These are phyloP conservation scores for Orchestes rusci DNA, from an alignment of 2,888 invertebrate species.

Conservation along the genomic window DNA sequence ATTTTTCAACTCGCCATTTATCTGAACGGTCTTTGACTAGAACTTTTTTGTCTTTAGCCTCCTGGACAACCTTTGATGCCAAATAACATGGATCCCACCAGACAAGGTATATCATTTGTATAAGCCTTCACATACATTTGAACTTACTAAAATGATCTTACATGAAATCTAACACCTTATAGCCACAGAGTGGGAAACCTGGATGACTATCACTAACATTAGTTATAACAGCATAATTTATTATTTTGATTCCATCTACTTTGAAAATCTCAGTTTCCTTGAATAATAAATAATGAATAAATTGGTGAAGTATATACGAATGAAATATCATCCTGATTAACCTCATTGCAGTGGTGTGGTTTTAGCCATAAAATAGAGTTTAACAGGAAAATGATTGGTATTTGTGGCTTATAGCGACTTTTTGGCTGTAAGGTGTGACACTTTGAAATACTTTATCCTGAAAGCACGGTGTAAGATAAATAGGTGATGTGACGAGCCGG, in stretches of 20 bases:
- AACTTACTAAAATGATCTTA: conserved; percentile 17
- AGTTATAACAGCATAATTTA: conserved; percentile 10
- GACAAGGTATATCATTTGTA: conserved; percentile 56
- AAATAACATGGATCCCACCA: conserved; percentile 88
- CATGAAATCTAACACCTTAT: conserved; percentile 26
- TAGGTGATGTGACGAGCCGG: too few species aligned
- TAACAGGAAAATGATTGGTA: too few species aligned
- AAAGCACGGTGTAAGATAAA: conserved; percentile 30
- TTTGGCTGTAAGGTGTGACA: conserved; percentile 29
- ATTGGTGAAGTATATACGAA: too few species aligned
- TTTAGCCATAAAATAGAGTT: too few species aligned
- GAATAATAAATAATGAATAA: too few species aligned
- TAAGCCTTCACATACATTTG: conserved; percentile 13
- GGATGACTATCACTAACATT: conserved; percentile 22
- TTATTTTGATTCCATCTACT: not conserved
- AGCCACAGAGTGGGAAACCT: conserved; percentile 25
- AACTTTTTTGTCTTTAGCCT: conserved; percentile 51
- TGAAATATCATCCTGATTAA: too few species aligned
- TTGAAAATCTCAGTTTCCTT: conserved; percentile 10
- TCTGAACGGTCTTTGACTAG: too few species aligned
- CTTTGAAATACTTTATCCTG: conserved; percentile 29
- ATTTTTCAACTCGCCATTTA: too few species aligned
- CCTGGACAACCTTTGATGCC: conserved; percentile 96
- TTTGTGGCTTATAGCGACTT: conserved; percentile 21
- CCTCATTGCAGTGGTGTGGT: too few species aligned